Evolutionary conservation across 2,113 vertebrate species (phyloP).

Genomic region (Rhadina sibilatrix): DNA sequence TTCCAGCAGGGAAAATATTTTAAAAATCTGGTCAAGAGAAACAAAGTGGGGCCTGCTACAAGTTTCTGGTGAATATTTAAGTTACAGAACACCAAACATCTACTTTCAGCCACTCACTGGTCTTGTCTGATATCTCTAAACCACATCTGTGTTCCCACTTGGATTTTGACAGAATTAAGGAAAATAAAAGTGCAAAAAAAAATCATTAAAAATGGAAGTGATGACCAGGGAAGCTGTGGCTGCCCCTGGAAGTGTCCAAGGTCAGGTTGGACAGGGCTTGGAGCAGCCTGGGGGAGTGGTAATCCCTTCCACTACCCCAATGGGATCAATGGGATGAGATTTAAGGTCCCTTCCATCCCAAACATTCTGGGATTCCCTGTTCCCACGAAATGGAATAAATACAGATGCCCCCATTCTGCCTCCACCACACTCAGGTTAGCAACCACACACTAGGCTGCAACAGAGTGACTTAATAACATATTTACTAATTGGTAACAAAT

Average conservation of each 20-base stretch:
- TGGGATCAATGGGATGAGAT: background rate
- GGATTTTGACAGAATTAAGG: background rate
- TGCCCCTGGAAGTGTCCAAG: background rate
- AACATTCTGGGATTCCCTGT: background rate
- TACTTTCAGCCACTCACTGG: background rate
- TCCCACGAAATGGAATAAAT: background rate
- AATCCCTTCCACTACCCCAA: no score
- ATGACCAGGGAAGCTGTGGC: background rate
- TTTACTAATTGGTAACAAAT: background rate
- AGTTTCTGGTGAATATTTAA: background rate
- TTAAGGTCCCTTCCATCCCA: background rate
- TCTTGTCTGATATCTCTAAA: background rate
- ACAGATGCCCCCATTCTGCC: background rate
- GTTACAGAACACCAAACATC: background rate
- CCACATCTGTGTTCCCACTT: background rate
- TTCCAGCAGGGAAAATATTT: background rate
- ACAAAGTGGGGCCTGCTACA: background rate
- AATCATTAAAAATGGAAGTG: background rate
- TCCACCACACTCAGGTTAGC: background rate
- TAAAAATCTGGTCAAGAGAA: background rate
- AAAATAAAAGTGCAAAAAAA: background rate
- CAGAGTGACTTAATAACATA: background rate
- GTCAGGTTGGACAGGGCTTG: fast-evolving
- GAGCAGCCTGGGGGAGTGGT: background rate
- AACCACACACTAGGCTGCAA: background rate